phyloP scores from a whole-genome alignment of 2,888 invertebrate genomes.

The Tetragonula carbonaria region DNA sequence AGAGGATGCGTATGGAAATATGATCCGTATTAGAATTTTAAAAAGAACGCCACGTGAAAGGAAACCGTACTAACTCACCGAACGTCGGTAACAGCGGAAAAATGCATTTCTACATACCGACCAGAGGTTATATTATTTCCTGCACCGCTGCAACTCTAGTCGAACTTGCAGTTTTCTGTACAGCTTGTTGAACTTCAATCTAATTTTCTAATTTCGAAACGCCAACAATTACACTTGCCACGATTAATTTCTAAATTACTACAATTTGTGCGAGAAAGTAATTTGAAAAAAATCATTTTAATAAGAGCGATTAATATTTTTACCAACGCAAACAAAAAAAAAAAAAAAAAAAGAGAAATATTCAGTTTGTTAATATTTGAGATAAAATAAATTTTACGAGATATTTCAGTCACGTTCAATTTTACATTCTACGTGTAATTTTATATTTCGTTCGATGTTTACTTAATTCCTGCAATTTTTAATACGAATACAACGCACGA shows the following conservation, averaged over 20 bases:
- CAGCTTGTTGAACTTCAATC: not conserved
- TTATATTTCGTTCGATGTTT: not conserved
- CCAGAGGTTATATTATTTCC: slow-evolving; percentile 12
- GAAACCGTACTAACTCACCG: not conserved
- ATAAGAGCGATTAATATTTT: not conserved
- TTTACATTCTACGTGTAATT: not conserved
- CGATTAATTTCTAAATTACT: not conserved
- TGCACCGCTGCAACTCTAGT: not conserved
- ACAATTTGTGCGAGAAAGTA: no score
- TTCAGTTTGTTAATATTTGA: not conserved
- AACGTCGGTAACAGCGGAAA: slow-evolving; percentile 45
- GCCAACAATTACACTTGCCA: not conserved
- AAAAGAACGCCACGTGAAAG: slow-evolving; percentile 35
- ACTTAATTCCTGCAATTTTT: not conserved
- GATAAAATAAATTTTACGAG: not conserved
- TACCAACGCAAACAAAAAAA: not conserved
- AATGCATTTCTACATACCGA: slow-evolving; percentile 1
- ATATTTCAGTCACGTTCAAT: not conserved
- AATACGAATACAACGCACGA: not conserved
- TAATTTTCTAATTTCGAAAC: not conserved
- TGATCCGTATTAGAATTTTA: no score
- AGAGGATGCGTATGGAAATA: no score
- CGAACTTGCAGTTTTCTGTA: not conserved
- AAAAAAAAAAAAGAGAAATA: not conserved
- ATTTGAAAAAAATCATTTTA: no score